These are phyloP conservation scores for Heliconius sara DNA, from an alignment of 2,888 invertebrate species.

Conservation along the genomic window DNA sequence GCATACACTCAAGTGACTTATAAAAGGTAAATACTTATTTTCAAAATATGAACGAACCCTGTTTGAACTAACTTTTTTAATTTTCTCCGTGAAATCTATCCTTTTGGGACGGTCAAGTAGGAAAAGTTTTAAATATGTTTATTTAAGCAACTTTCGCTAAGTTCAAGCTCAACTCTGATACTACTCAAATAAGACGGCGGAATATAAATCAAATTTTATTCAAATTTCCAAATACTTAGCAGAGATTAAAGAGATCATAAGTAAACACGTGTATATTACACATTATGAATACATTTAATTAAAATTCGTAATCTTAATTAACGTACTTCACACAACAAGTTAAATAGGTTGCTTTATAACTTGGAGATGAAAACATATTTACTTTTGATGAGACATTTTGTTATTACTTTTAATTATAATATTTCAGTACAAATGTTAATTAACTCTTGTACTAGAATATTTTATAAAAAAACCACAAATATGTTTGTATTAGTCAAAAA, in stretches of 20 bases:
- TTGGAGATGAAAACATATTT: conserved; percentile 2
- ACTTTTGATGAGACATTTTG: background rate
- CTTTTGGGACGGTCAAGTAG: conserved; percentile 62
- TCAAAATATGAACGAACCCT: conserved; percentile 39
- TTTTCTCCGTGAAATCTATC: conserved; percentile 66
- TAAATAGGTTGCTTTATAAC: conserved; percentile 1
- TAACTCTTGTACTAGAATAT: background rate
- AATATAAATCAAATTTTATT: conserved; percentile 50
- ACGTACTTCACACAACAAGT: background rate
- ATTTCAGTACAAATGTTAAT: background rate
- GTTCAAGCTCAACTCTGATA: conserved; percentile 48
- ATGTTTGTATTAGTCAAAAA: background rate
- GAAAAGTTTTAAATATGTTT: conserved; percentile 63
- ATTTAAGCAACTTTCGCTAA: conserved; percentile 52
- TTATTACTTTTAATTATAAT: background rate
- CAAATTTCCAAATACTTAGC: conserved; percentile 40
- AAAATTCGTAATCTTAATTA: conserved; percentile 14
- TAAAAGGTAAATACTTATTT: conserved; percentile 35
- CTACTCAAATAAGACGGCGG: conserved; percentile 48
- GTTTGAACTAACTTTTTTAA: conserved; percentile 58
- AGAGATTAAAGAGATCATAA: conserved; percentile 33
- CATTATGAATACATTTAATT: conserved; percentile 29
- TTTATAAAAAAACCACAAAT: background rate
- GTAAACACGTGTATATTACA: conserved; percentile 13
- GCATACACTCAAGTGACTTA: conserved; percentile 28